A percentile compares a stretch with the other conserved stretches of the same genome.
Evolutionary conservation across 2,888 invertebrate genomes (phyloP).

Genomic region (Coenonympha arcania): DNA sequence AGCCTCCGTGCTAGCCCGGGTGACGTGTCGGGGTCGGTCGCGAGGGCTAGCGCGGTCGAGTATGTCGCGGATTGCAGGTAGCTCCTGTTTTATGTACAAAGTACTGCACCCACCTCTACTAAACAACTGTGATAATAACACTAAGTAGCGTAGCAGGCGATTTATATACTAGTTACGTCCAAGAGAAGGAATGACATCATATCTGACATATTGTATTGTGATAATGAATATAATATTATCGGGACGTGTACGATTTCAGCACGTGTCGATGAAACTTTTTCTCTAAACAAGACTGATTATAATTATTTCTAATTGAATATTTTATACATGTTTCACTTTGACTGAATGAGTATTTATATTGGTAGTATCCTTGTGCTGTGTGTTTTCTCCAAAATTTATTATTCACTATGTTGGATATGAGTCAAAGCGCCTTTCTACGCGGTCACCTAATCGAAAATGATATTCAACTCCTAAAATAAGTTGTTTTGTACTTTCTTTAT

Average conservation of each 20-base stretch:
- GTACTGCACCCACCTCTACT: conserved; percentile 76
- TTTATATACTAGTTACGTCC: conserved; percentile 74
- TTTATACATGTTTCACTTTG: conserved; percentile 72
- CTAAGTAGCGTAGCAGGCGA: conserved; percentile 76
- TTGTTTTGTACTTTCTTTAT: conserved; percentile 58
- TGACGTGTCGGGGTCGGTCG: conserved; percentile 37
- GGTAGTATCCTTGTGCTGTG: conserved; percentile 66
- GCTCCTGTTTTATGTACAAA: conserved; percentile 73
- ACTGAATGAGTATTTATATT: conserved; percentile 72
- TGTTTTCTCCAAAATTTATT: conserved; percentile 59
- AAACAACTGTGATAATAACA: conserved; percentile 76
- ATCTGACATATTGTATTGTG: conserved; percentile 75
- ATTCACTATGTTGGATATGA: conserved; percentile 74
- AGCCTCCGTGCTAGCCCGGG: conserved; percentile 48
- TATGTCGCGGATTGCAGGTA: conserved; percentile 60
- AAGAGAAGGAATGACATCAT: conserved; percentile 75
- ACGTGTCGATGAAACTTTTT: conserved; percentile 68
- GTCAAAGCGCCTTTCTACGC: conserved; percentile 72
- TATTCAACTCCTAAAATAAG: conserved; percentile 58
- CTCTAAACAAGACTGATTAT: conserved; percentile 76
- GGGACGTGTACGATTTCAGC: conserved; percentile 49
- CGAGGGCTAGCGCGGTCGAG: conserved; percentile 40
- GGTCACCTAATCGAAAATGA: conserved; percentile 65
- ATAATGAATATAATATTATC: conserved; percentile 60
- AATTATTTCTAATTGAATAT: conserved; percentile 76